phyloP scores from a whole-genome alignment of 2,888 invertebrate species.

The Anarsia innoxiella region DNA sequence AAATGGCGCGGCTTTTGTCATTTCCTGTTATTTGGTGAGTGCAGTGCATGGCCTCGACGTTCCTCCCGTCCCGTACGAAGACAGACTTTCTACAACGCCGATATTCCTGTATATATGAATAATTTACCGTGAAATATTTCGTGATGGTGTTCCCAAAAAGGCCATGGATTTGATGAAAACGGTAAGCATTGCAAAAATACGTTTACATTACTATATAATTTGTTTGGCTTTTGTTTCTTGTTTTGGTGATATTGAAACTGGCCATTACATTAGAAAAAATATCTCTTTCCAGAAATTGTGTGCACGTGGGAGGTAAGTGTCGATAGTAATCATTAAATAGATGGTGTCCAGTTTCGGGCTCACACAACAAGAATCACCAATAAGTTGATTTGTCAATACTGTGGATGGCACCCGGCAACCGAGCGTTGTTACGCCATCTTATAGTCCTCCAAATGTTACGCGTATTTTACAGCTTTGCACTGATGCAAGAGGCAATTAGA shows the following conservation, averaged over 20 bases:
- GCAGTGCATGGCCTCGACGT: slow-evolving; percentile 68
- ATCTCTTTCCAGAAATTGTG: slow-evolving; percentile 74
- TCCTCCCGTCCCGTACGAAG: slow-evolving; percentile 60
- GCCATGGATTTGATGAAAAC: slow-evolving; percentile 78
- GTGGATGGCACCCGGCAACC: slow-evolving; percentile 68
- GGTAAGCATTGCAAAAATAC: slow-evolving; percentile 58
- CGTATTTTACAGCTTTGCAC: slow-evolving; percentile 63
- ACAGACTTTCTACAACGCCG: slow-evolving; percentile 49
- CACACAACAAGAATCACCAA: slow-evolving; percentile 43
- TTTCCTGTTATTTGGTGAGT: slow-evolving; percentile 65
- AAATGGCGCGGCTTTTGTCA: slow-evolving; percentile 70
- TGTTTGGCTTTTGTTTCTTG: slow-evolving; percentile 76
- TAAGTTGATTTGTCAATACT: slow-evolving; percentile 71
- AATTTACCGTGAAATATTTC: slow-evolving; percentile 60
- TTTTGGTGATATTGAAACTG: slow-evolving; percentile 75
- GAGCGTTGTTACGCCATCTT: slow-evolving; percentile 76
- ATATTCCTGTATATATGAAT: slow-evolving; percentile 50
- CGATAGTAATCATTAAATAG: slow-evolving; percentile 52
- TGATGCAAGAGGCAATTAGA: slow-evolving; percentile 47
- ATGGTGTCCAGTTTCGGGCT: slow-evolving; percentile 56
- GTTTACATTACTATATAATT: slow-evolving; percentile 45
- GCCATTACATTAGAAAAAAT: slow-evolving; percentile 76
- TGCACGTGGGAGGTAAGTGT: slow-evolving; percentile 74
- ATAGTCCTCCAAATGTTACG: slow-evolving; percentile 66
- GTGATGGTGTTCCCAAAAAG: slow-evolving; percentile 73